Evolutionary conservation across 2,888 invertebrate genomes (phyloP).

Genomic region (Cephus rjabovi): DNA sequence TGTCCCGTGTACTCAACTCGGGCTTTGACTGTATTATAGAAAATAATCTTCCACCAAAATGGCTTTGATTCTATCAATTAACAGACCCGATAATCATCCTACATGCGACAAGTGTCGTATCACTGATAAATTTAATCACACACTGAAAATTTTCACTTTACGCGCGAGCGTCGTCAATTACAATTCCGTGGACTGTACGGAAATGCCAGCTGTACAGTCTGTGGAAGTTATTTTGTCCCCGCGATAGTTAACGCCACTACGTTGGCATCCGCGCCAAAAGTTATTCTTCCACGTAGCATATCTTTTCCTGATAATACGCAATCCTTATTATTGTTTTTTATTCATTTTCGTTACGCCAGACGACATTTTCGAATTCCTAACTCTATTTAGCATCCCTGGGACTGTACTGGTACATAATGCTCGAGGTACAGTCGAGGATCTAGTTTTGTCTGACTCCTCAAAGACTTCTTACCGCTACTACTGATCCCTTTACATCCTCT

Average conservation of each 20-base stretch:
- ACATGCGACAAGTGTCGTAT: background rate
- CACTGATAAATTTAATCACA: background rate
- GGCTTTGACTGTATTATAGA: background rate
- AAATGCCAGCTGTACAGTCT: constrained; percentile 33
- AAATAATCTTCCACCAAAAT: background rate
- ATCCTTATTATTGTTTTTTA: background rate
- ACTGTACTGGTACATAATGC: background rate
- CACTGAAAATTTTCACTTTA: background rate
- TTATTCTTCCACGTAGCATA: background rate
- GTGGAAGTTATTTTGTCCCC: constrained; percentile 30
- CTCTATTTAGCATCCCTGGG: background rate
- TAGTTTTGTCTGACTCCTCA: background rate
- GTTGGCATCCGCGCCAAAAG: constrained; percentile 25
- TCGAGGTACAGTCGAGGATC: background rate
- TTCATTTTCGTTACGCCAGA: background rate
- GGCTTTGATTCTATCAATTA: background rate
- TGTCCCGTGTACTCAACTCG: constrained; percentile 30
- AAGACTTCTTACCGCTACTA: background rate
- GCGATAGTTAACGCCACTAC: background rate
- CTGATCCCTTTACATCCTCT: background rate
- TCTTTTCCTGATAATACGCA: background rate
- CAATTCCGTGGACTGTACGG: constrained; percentile 43
- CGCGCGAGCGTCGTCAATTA: constrained; percentile 40
- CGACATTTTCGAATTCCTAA: background rate
- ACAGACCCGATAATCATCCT: background rate